Conservation (phyloP, 2,113 vertebrate species). For the Uropsilus gracilis region DNA sequence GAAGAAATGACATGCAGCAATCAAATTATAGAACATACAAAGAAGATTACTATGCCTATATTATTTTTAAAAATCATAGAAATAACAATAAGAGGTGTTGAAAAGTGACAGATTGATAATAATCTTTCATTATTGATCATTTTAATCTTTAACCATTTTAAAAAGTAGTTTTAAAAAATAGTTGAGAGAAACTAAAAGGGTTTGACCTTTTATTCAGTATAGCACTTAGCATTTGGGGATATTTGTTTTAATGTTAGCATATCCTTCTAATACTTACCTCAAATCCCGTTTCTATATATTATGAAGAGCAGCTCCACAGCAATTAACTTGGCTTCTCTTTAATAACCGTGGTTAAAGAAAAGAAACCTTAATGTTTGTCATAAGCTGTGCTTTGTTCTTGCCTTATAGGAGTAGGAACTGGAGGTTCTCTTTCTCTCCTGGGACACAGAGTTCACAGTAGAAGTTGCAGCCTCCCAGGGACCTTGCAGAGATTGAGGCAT, state of each 20-base stretch:
- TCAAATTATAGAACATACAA: neutral
- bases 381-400: neutral
- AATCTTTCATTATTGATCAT: neutral
- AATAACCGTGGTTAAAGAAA: neutral
- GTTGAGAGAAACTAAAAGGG: neutral
- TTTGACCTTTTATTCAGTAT: neutral
- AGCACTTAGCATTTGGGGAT: neutral
- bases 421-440: neutral
- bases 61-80: neutral
- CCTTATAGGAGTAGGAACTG: neutral
- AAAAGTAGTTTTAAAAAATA: neutral
- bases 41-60: neutral
- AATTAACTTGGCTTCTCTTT: neutral
- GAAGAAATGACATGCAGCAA: neutral
- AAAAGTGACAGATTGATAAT: neutral
- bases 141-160: neutral
- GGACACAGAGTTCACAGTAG: rapidly evolving
- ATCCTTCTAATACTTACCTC: neutral
- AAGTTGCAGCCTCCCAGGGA: neutral
- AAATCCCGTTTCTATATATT: neutral
- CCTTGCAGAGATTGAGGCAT: neutral
- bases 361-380: neutral
- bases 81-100: neutral
- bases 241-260: neutral
- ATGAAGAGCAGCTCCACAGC: neutral